Base-by-base conservation (phyloP, 2,797 vertebrate species). In the Mus minutoides region DNA sequence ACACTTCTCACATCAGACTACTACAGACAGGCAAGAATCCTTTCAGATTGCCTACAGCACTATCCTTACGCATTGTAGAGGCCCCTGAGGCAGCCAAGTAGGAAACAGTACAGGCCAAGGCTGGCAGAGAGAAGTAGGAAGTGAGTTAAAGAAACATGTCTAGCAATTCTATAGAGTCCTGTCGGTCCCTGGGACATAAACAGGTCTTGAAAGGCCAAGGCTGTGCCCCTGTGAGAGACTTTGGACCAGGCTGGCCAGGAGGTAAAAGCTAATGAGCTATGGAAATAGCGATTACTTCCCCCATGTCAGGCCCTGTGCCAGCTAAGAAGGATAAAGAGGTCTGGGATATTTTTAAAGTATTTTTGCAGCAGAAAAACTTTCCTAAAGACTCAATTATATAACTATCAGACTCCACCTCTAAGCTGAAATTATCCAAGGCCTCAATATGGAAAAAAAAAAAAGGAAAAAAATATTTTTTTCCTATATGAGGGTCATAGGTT, bases 341-440 rank as follows among this genome's bases (percentile, higher is more conserved):
- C 96, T 97, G 96, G 91, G 97, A 94, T 97, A 96, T 96, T 97
- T 97, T 97, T 78, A 94, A 97, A 97, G 88, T 96, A 96, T 93
- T 96, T 97, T 97, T 97, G 97, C 91, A 92, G 95, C 92, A 97
- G 95, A 88, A 97, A 97, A 97, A 96, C 94, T 97, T 97, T 97
- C 96, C 96, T 97, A 94, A 96, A 97, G 96, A 96, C 96, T 97
- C 94, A 97, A 97, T 98, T 97, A 98, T 96, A 92, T 98, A 98
- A 97, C 94, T 62, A 96, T 96, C 93, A 97, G 94, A 56, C 95
- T 98, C 97, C 94, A 96, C 96, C 92, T 97, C 93, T 88, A 73
- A 94, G 93, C 84, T 96, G 95, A 97, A 97, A 96, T 96, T 95
- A 96, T 78, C 92, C 96, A 96, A 46, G 83, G 95, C 83, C 96